Evolutionary conservation across 35 echinoderm and acorn worm species (phyloP).

Genomic region (Strongylocentrotus purpuratus): DNA sequence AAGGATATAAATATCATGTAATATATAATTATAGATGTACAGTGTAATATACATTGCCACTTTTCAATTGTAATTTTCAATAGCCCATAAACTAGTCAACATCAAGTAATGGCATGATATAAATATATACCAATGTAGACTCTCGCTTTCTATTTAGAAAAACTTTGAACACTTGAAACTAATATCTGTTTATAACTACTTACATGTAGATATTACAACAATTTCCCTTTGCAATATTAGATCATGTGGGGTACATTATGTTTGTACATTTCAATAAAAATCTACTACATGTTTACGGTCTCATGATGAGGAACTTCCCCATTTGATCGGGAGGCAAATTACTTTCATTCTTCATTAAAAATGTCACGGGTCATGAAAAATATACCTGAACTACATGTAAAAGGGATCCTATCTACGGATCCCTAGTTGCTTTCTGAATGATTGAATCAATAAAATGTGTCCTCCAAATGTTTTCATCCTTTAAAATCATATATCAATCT

Average conservation of each 20-base stretch:
- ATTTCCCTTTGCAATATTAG: background rate
- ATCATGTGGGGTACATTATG: background rate
- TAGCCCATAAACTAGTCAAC: too few species aligned
- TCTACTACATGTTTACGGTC: background rate
- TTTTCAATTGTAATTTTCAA: too few species aligned
- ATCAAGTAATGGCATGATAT: too few species aligned
- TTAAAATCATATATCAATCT: background rate
- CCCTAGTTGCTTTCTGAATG: background rate
- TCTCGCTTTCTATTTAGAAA: too few species aligned
- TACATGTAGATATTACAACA: background rate
- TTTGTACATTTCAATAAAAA: background rate
- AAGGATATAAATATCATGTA: too few species aligned
- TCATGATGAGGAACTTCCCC: background rate
- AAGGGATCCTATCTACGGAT: background rate
- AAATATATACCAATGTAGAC: too few species aligned
- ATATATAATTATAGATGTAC: too few species aligned
- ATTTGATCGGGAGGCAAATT: background rate
- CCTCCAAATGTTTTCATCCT: background rate
- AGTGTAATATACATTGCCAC: too few species aligned
- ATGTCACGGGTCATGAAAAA: background rate
- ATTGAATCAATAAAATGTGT: too few species aligned
- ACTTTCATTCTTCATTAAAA: background rate
- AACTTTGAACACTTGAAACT: too few species aligned
- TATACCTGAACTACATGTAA: background rate
- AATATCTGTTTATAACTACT: too few species aligned